Base-by-base conservation (phyloP, 2,888 invertebrate species). In the Nomada fucata region DNA sequence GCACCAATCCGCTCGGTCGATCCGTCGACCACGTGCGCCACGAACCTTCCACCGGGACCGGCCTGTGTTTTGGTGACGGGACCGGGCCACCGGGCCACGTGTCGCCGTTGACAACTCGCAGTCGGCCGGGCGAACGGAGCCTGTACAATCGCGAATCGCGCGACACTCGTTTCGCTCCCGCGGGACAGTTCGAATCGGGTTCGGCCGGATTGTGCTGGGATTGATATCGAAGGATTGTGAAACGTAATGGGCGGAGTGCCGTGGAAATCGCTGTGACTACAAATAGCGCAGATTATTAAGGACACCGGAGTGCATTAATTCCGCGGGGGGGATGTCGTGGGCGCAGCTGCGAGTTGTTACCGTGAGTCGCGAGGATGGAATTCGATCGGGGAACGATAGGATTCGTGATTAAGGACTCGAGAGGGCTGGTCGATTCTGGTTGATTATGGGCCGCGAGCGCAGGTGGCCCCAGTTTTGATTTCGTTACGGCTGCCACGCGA, bases 1-100 rank as follows among this genome's bases (percentile, higher is more conserved):
- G 91, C 91, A 88, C 88, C 89, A 89, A 92, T 89, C 88, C 84
- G 65, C 74, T 75, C 81, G 81, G 78, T 81, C 82, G 83, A 86
- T 83, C 86, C 80, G 70, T 69, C 69, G 80, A 80, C 90, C 90
- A 90, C 90, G 90, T 90, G 90, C 87, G 71, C 81, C 69, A n/a
- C 29, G 77, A 67, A 79, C 68, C 59, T 64, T 69, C 47, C 18
- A 53, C 63, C 73, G 80, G 65, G 44, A 59, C 63, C 61, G 63
- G 82, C 61, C 61, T 57, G 64, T 70, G 68, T 80, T 79, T 80
- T 44, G 64, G 50, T 73, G 36, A 42, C 75, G 65, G 44, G 53
- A 20, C 23, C 52, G 55, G 50, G 44, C 64, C 55, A n/a, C 55
- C 23, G 44, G 20, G 20, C 75, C 76, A 74, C 59, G 75, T 77